A percentile compares a stretch with the other conserved stretches of the same genome.
These are phyloP conservation scores for Caiman crocodilus DNA, from an alignment of 2,797 vertebrate genomes.

Conservation along the genomic window DNA sequence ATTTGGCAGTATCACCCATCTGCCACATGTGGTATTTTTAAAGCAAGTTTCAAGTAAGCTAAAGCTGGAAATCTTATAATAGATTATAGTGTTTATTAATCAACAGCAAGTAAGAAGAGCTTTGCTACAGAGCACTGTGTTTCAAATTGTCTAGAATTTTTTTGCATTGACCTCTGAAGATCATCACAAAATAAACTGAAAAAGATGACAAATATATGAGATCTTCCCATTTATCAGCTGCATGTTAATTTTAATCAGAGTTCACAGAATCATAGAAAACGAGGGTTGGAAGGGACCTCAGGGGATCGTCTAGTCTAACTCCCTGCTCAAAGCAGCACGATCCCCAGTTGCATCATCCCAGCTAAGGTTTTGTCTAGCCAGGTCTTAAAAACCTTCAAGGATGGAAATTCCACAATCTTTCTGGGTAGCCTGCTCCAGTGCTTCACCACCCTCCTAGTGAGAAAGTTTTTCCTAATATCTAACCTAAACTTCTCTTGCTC, in stretches of 20 bases:
- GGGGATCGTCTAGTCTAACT: no score
- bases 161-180: not conserved
- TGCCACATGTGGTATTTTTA: not conserved
- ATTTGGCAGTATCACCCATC: conserved; percentile 54
- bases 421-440: no score
- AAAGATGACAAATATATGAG: not conserved
- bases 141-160: conserved; percentile 24
- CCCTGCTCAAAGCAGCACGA: no score
- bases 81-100: conserved; percentile 54
- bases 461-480: no score
- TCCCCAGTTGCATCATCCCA: no score
- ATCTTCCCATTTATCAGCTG: not conserved
- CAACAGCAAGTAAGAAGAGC: conserved; percentile 44
- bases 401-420: no score
- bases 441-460: no score
- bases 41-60: conserved; percentile 38
- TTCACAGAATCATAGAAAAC: no score
- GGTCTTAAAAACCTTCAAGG: no score
- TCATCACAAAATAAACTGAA: not conserved
- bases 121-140: conserved; percentile 1
- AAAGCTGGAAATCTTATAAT: conserved; percentile 24
- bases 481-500: no score
- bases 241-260: not conserved
- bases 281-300: no score
- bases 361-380: no score